Evolutionary conservation across 2,888 invertebrate species (phyloP), one percentile per base, ranked within the genome.

Genomic region (Chrysodeixis includens): DNA sequence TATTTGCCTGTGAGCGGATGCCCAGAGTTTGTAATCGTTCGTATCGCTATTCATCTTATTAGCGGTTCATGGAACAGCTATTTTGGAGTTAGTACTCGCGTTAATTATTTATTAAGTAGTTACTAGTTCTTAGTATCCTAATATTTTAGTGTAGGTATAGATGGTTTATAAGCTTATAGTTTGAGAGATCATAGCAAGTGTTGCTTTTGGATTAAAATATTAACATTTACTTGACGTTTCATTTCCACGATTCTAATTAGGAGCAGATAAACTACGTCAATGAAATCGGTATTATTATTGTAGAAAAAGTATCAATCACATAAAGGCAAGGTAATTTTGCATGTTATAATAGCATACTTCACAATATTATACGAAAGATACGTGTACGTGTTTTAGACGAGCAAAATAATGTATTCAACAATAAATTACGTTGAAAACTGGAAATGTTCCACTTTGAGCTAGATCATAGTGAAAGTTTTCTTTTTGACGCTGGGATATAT

Each of bases 401-500:
- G 18, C 18, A 18, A 9, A 18, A 18, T 46, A 49, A 49, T 20
- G 20, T 12, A 58, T 58, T 35, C 26, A 53, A 56, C n/a, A 61
- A 26, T 20, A 51, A 57, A 73, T 69, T 16, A 46, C 2, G 46
- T 46, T 46, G 5, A 18, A 63, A 66, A 70, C 46, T 59, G 53
- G 20, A 49, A n/a, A 69, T 26, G 26, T 26, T 66, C 54, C 26
- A 18, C 20, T 62, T 74, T 74, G 62, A 73, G 69, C 26, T 52
- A 16, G 32, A 35, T 55, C 62, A 57, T 65, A 32, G 40, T 2
- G 40, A 4, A 32, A 70, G 57, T 52, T 63, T 66, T 16, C 10
- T 60, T 70, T 74, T 66, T 74, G 73, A 74, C 56, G 60, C 32
- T 8, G 14, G 22, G 62, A 74, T 26, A 66, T 74, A 74, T 70